These are phyloP conservation scores for Octodonta nipae DNA, from an alignment of 2,888 invertebrate genomes.

Conservation along the genomic window DNA sequence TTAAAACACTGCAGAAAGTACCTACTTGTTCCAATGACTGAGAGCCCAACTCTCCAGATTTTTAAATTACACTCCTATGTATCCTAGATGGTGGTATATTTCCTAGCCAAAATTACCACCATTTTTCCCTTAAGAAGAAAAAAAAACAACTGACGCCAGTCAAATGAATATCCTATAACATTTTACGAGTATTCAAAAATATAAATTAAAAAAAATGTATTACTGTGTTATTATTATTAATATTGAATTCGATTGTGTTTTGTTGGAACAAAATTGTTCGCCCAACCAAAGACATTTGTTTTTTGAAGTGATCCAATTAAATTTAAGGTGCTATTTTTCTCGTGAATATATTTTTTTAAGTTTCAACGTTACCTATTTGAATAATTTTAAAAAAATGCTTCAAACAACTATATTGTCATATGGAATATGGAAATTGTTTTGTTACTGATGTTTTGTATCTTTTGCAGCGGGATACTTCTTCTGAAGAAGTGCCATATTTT, in stretches of 20 bases:
- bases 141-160: no score
- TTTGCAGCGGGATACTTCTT: conserved; percentile 17
- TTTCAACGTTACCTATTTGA: conserved; percentile 18
- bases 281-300: conserved; percentile 23
- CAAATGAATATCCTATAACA: background rate
- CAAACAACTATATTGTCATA: conserved; percentile 9
- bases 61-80: no score
- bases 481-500: conserved; percentile 19
- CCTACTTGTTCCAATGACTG: no score
- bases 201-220: no score
- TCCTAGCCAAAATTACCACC: no score
- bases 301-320: conserved; percentile 21
- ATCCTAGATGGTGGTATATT: no score
- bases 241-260: no score
- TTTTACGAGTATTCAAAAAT: no score
- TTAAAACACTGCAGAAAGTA: no score
- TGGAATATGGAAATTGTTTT: conserved; percentile 13
- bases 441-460: conserved; percentile 14
- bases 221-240: no score
- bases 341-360: conserved; percentile 14
- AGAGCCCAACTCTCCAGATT: no score
- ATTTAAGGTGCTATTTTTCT: conserved; percentile 22
- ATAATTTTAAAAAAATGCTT: conserved; percentile 12
- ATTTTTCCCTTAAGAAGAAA: no score
- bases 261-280: conserved; percentile 9